Base-by-base conservation (phyloP, 1,140 invertebrate genomes). In the Cyclargus thomasi region DNA sequence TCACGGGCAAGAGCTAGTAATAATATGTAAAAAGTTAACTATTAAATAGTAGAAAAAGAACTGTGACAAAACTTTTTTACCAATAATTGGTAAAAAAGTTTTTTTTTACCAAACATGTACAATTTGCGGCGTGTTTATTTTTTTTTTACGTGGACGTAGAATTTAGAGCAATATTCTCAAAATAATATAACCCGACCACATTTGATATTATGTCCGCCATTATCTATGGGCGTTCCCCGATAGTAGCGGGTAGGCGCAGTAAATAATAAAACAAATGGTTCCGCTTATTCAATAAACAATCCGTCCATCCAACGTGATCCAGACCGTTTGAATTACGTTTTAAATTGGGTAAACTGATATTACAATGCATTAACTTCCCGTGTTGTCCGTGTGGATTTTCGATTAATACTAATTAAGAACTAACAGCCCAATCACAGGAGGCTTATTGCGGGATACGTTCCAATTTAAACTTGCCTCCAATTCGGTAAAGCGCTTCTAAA, bases 391-490 rank as follows among this genome's bases (percentile, higher is more conserved):
- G 78, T 78, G 82, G 80, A 72, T 80, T 82, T 76, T 74, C 82
- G 85, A 86, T 90, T 88, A 88, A 88, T 88, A 86, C 85, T 88
- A 88, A 90, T 90, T 90, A 88, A 84, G 81, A 85, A 83, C 82
- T 85, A 90, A 88, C 83, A 88, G 86, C 70, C 84, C 86, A 90
- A 88, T 90, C 87, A 85, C 80, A 78, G 84, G 80, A 83, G 83
- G 84, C 84, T 90, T 88, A 88, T 88, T 86, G 83, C 81, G 82
- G 83, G 86, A 88, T 88, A 88, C 86, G 86, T 88, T 88, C 86
- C 88, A 90, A 90, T 88, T 90, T 90, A 90, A 90, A 90, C 76
- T 90, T 88, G 81, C 82, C 77, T 90, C 84, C 83, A 83, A 87
- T 85, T 83, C 78, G 77, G 74, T 77, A 67, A 66, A 74, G 77